Conservation (phyloP, 2,888 invertebrate genomes). For the Osmoderma eremita region DNA sequence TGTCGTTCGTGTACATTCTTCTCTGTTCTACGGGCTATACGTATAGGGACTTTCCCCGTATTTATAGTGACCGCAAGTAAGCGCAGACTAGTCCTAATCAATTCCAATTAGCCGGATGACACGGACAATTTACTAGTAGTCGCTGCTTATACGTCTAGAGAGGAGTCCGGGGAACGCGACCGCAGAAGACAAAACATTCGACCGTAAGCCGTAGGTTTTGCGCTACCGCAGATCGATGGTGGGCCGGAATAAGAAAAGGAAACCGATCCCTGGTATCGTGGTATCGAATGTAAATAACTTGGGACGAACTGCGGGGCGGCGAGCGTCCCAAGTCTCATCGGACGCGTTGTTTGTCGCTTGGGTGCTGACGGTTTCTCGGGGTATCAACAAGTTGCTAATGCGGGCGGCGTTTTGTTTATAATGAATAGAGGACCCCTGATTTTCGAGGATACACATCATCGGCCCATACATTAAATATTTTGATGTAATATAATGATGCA, state of each 20-base stretch:
- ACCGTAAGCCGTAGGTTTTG: constrained; percentile 18
- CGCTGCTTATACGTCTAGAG: neutral
- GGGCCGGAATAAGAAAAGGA: constrained; percentile 1
- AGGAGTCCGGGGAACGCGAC: constrained; percentile 24
- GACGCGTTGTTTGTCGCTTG: neutral
- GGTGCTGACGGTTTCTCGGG: neutral
- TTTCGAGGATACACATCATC: too few species aligned
- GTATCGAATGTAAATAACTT: constrained; percentile 9
- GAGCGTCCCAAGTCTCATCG: too few species aligned
- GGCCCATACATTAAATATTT: too few species aligned
- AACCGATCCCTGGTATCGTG: neutral
- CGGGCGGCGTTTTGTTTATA: neutral
- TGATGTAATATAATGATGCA: too few species aligned
- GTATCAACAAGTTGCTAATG: constrained; percentile 18
- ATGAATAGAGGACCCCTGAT: too few species aligned
- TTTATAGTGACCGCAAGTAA: constrained; percentile 47
- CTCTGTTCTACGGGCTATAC: neutral
- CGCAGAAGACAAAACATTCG: constrained; percentile 34
- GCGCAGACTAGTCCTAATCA: constrained; percentile 49
- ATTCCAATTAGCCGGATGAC: constrained; percentile 51
- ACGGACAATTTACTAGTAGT: constrained; percentile 48
- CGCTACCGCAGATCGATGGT: constrained; percentile 13
- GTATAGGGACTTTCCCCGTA: constrained; percentile 30
- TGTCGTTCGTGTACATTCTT: constrained; percentile 42
- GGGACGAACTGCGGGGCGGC: too few species aligned